Evolutionary conservation across 2,888 invertebrate species (phyloP).

Genomic region (Drosophila neotestacea): DNA sequence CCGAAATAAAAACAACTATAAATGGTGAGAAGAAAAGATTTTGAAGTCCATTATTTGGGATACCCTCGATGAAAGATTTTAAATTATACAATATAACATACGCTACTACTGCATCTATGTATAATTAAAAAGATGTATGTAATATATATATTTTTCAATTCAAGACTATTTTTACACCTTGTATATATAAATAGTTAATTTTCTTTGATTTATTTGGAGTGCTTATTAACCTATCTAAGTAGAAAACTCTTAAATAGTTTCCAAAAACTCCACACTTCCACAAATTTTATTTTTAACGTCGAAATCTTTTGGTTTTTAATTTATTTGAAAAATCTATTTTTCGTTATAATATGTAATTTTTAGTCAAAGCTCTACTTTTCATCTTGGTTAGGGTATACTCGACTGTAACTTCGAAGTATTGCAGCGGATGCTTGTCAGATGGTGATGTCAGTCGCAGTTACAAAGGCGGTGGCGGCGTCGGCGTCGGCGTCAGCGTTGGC

Average conservation of each 20-base stretch:
- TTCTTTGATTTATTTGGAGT: too few species aligned
- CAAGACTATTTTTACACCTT: not conserved
- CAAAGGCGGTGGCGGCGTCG: slow-evolving; percentile 19
- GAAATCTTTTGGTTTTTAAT: too few species aligned
- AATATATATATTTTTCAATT: too few species aligned
- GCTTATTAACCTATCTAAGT: too few species aligned
- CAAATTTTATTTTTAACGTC: not conserved
- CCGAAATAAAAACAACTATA: slow-evolving; percentile 78
- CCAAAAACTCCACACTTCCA: too few species aligned
- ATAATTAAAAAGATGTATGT: too few species aligned
- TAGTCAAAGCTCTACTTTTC: not conserved
- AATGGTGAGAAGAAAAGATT: slow-evolving; percentile 43
- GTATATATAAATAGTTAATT: too few species aligned
- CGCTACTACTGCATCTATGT: too few species aligned
- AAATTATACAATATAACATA: too few species aligned
- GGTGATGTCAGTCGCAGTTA: slow-evolving; percentile 61
- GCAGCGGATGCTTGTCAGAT: slow-evolving; percentile 74
- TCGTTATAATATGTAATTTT: too few species aligned
- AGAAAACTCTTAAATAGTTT: too few species aligned
- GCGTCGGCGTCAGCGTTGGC: slow-evolving; percentile 22
- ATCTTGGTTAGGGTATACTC: slow-evolving; percentile 2
- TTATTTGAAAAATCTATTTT: too few species aligned
- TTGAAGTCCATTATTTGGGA: not conserved
- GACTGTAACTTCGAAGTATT: slow-evolving; percentile 48
- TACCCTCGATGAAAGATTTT: slow-evolving; percentile 17